Evolutionary conservation across 1,140 invertebrate species (phyloP).

Genomic region (Spodoptera litura): DNA sequence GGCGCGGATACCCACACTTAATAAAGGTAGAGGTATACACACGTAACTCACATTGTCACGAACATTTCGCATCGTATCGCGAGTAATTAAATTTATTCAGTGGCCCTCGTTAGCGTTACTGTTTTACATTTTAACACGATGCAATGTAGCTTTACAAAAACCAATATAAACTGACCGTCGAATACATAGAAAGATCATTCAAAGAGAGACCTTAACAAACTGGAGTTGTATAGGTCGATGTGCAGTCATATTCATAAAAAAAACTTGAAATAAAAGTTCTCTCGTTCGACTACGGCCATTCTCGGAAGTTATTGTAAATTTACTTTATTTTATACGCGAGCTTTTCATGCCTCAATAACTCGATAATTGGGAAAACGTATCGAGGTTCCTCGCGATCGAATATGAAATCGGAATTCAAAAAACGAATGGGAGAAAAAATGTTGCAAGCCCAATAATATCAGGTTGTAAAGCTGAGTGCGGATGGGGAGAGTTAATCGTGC

Average conservation of each 20-base stretch:
- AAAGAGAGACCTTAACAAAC: too few relatives aligned
- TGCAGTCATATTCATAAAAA: too few relatives aligned
- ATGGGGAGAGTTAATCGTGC: too few relatives aligned
- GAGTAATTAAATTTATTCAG: conserved; percentile 30
- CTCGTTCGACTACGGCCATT: not conserved
- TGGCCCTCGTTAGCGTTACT: conserved; percentile 11
- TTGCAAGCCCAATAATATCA: too few relatives aligned
- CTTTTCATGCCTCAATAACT: not conserved
- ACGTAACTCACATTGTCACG: not conserved
- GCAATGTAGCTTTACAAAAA: not conserved
- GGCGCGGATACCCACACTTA: not conserved
- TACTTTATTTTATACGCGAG: conserved; percentile 16
- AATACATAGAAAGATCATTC: too few relatives aligned
- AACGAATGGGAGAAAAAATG: not conserved
- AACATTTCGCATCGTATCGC: not conserved
- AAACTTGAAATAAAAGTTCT: too few relatives aligned
- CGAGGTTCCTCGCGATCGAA: not conserved
- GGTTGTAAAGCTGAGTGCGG: too few relatives aligned
- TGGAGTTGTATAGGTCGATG: too few relatives aligned
- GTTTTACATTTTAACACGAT: conserved; percentile 32
- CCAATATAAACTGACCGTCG: too few relatives aligned
- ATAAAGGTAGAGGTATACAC: not conserved
- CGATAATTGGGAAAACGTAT: conserved; percentile 19
- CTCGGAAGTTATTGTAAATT: not conserved
- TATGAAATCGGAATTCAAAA: conserved; percentile 4